Conservation (phyloP, 1,140 invertebrate genomes). For the Calosoma granatense region DNA sequence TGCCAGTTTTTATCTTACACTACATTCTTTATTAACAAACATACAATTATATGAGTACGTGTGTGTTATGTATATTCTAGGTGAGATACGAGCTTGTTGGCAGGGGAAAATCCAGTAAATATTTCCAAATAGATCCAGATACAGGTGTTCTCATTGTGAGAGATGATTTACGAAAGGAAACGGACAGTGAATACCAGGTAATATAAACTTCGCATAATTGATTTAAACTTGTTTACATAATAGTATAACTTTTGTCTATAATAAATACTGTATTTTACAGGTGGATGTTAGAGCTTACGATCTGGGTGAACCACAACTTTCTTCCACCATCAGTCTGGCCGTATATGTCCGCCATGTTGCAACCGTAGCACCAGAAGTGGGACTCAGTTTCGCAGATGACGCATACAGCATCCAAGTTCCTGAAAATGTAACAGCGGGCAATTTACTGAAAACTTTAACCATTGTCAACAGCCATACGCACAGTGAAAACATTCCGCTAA, state of each 20-base stretch:
- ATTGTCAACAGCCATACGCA: slow-evolving; percentile 59
- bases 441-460: slow-evolving; percentile 58
- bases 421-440: slow-evolving; percentile 60
- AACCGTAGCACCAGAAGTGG: slow-evolving; percentile 50
- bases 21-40: slow-evolving; percentile 5
- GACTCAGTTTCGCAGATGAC: slow-evolving; percentile 72
- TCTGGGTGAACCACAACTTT: slow-evolving; percentile 72
- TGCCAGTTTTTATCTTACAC: not conserved
- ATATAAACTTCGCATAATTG: slow-evolving; percentile 14
- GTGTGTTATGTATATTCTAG: slow-evolving; percentile 13
- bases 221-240: not conserved
- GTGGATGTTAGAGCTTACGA: slow-evolving; percentile 81
- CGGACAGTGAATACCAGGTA: slow-evolving; percentile 74
- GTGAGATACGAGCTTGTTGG: slow-evolving; percentile 72
- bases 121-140: slow-evolving; percentile 79
- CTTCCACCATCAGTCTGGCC: slow-evolving; percentile 65
- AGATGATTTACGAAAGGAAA: slow-evolving; percentile 74
- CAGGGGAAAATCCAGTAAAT: slow-evolving; percentile 64
- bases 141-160: slow-evolving; percentile 65
- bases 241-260: slow-evolving; percentile 17
- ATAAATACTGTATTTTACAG: too few relatives aligned
- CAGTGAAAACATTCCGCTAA: slow-evolving; percentile 54
- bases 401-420: slow-evolving; percentile 69
- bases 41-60: not conserved
- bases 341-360: slow-evolving; percentile 75